Evolutionary conservation across 2,113 vertebrate genomes (phyloP).

Genomic region (Oxygymnocypris stewartii): DNA sequence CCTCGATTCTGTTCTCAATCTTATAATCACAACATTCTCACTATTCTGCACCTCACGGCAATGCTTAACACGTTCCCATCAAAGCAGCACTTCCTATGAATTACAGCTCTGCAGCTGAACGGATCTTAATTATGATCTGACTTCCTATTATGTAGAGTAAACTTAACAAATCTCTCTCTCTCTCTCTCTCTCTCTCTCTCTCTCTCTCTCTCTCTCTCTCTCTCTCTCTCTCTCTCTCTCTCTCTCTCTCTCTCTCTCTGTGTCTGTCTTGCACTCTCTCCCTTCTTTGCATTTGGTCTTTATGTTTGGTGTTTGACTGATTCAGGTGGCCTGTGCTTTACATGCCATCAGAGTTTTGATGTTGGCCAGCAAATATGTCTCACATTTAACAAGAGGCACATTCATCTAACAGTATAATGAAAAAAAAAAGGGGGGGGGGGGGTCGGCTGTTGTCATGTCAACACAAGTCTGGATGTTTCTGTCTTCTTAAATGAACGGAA

Average conservation of each 20-base stretch:
- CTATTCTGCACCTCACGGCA: slow-evolving; percentile 32
- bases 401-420: slow-evolving; percentile 70
- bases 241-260: too few relatives aligned
- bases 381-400: slow-evolving; percentile 75
- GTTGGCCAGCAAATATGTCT: slow-evolving; percentile 76
- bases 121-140: slow-evolving; percentile 62
- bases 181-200: slow-evolving; percentile 19
- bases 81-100: slow-evolving; percentile 40
- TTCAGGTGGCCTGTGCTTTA: background rate
- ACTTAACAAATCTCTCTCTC: slow-evolving; percentile 34
- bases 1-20: slow-evolving; percentile 20
- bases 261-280: background rate
- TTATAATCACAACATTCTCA: slow-evolving; percentile 42
- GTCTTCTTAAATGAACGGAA: background rate
- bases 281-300: background rate
- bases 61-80: slow-evolving; percentile 34
- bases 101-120: slow-evolving; percentile 37
- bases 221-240: background rate
- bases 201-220: background rate
- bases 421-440: too few relatives aligned
- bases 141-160: slow-evolving; percentile 46
- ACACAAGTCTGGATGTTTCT: background rate
- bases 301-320: slow-evolving; percentile 7
- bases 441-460: background rate
- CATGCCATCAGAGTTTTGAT: background rate